These are phyloP conservation scores for Adelosebastes latens DNA, from an alignment of 2,797 vertebrate species.

Conservation along the genomic window DNA sequence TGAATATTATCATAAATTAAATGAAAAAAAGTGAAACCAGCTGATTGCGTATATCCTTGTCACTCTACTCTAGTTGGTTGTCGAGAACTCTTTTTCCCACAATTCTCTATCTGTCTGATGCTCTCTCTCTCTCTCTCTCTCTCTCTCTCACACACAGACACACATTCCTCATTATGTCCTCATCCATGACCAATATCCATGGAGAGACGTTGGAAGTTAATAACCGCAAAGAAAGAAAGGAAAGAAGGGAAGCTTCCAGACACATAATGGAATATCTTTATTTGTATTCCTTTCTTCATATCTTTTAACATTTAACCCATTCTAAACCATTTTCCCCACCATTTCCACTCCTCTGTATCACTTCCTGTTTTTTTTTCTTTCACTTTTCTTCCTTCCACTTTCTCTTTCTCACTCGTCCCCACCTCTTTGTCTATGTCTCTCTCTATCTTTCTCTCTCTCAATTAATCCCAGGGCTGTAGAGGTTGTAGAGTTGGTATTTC, in stretches of 20 bases:
- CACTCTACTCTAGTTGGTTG: background rate
- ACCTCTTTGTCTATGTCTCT: constrained; percentile 17
- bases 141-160: background rate
- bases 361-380: background rate
- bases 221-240: background rate
- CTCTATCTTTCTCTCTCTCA: background rate
- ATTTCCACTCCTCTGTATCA: background rate
- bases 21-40: constrained; percentile 3
- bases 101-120: background rate
- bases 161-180: constrained; percentile 10
- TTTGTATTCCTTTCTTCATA: background rate
- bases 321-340: background rate
- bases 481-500: constrained; percentile 50
- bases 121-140: background rate
- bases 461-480: constrained; percentile 36
- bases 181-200: constrained; percentile 19
- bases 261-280: background rate
- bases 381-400: background rate
- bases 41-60: constrained; percentile 12
- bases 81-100: background rate
- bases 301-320: background rate
- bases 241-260: background rate
- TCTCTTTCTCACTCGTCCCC: background rate
- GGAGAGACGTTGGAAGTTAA: background rate
- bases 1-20: constrained; percentile 30